Base-by-base conservation (phyloP, 2,113 vertebrate genomes). In the Hypocryptadius cinnamomeus region DNA sequence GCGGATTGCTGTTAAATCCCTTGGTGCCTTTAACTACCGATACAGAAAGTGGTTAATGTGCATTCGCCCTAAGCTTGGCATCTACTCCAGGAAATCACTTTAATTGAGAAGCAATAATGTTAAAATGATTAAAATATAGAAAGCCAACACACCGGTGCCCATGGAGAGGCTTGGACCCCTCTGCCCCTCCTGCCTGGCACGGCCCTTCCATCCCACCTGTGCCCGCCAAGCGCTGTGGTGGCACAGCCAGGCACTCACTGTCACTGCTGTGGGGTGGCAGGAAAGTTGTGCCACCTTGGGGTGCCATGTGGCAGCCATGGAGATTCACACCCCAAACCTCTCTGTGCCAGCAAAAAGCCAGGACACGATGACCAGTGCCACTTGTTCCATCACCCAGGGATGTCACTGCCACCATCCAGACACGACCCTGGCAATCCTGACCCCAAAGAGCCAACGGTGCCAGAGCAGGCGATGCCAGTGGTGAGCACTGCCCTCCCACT, bases 1-100 rank as follows among this genome's bases (percentile, higher is more conserved):
- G 96, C 71, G 91, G 98, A 98, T 98, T 98, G 98, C 98, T 97
- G 97, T 96, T 98, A 98, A 98, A 98, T 98, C 98, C 98, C 98
- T 97, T 73, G 81, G 97, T 97, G 97, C 98, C 98, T 98, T 98
- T 99, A 98, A 98, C 98, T 98, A 98, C 98, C 57, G 90, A 96
- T 98, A 96, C 96, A 94, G 97, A 98, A 98, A 98, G 98, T 98
- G 97, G 97, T 98, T 98, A 98, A 98, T 98, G 97, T 91, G 87
- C 96, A 89, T 96, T 95, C 91, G 70, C 95, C 97, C 92, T 96
- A 97, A 97, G 98, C 97, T 97, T 98, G 98, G 97, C 98, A 97
- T 98, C 97, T 97, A 98, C 97, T 98, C 96, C 96, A 95, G 97
- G 97, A 98, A 98, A 98, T 98, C 98, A 98, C 98, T 98, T 98